Base-by-base conservation (phyloP, 2,888 invertebrate species). In the Pteria penguin region DNA sequence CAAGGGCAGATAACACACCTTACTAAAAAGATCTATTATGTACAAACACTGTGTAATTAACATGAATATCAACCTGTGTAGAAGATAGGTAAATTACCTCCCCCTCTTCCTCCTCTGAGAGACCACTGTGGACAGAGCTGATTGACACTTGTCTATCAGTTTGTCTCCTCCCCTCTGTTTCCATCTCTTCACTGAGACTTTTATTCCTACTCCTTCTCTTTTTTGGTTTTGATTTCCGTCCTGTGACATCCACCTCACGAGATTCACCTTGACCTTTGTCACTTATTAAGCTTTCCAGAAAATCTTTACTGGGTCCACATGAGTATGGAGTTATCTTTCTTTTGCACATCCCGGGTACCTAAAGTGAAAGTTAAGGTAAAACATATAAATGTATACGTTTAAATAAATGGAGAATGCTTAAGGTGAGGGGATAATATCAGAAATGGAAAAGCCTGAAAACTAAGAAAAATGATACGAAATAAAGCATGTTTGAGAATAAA, bases 321-420 rank as follows among this genome's bases (percentile, higher is more conserved):
- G 80, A 82, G 77, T 86, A 89, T 5, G 91, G 90, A 4, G 91
- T 91, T 26, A 91, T 83, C 58, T 85, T n/a, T 32, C 91, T 83
- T 14, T 88, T 74, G 26, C 83, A 82, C 90, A 91, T 91, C 27
- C 83, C 83, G 26, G 87, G 86, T 26, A 89, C 85, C 90, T 90
- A n/a, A n/a, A n/a, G n/a, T n/a, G 75, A 18, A 18, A 45, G 18
- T 18, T 14, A 45, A 45, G 45, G 18, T 45, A 45, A 45, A 14
- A 45, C 45, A 45, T 45, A 18, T 8, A 45, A 45, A 45, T 45
- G 11, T 45, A 45, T 14, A 45, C 11, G 45, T n/a, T n/a, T n/a
- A n/a, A n/a, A n/a, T n/a, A n/a, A n/a, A n/a, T n/a, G n/a, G n/a
- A n/a, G n/a, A n/a, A n/a, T n/a, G n/a, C n/a, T n/a, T n/a, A n/a